Evolutionary conservation across 2,888 invertebrate species (phyloP), one percentile per base, ranked within the genome.

Genomic region (Halictus ligatus): DNA sequence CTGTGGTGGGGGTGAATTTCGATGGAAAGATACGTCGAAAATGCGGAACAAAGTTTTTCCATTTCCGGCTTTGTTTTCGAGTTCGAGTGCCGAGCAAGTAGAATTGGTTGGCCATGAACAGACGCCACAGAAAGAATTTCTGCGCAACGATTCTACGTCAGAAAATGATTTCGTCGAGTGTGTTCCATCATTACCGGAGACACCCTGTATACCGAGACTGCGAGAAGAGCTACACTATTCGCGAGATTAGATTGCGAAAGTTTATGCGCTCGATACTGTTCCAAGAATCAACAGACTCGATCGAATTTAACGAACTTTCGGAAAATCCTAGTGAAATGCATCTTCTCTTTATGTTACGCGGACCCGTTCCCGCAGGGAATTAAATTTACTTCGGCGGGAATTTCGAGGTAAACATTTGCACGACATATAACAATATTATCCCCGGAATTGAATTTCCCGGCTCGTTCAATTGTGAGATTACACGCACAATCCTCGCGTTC

Each of bases 181-280:
- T n/a, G n/a, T n/a, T 10, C 48, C 48, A 48, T 13, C 15, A 4
- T 48, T 12, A n/a, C 8, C 0, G n/a, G 4, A 21, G 58, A n/a
- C 58, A 54, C 21, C 8, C 54, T 54, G 54, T 58, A 58, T n/a
- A 58, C n/a, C 2, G 58, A 58, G n/a, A 58, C 58, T 58, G n/a
- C 12, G 58, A 12, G 12, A 58, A n/a, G n/a, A n/a, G 12, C n/a
- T n/a, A 4, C n/a, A 4, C n/a, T 10, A n/a, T 58, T 12, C n/a
- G 12, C 58, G 58, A 58, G 58, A n/a, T 58, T 58, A 58, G 10
- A 58, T n/a, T 10, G 58, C 58, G 1, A n/a, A 58, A 58, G n/a
- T n/a, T 21, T 58, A 58, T 58, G 54, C n/a, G 54, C 54, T n/a
- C n/a, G n/a, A 58, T 58, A 58, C 54, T n/a, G 54, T 58, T 58